Evolutionary conservation across 2,888 invertebrate species (phyloP).

Genomic region (Acanthopleura granulata): DNA sequence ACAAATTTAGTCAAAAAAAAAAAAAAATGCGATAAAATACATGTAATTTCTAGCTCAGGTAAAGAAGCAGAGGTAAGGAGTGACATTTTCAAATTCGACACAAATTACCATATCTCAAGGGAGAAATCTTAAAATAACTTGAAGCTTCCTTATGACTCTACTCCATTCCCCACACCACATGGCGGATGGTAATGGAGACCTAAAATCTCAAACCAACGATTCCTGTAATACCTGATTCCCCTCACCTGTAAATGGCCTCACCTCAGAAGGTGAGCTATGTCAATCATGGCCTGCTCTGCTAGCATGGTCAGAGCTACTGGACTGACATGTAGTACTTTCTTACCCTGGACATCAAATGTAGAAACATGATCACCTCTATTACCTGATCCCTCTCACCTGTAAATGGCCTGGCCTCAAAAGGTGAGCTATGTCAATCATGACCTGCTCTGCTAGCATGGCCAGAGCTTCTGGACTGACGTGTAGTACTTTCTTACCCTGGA

Average conservation of each 20-base stretch:
- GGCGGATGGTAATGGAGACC: no score
- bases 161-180: no score
- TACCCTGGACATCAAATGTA: constrained; percentile 3
- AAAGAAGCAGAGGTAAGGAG: no score
- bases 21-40: neutral
- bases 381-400: constrained; percentile 48
- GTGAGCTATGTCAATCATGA: constrained; percentile 69
- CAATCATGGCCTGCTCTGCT: constrained; percentile 68
- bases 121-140: neutral
- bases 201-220: no score
- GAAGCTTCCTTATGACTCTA: neutral
- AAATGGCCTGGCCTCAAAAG: constrained; percentile 67
- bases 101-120: no score
- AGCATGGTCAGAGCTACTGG: constrained; percentile 66
- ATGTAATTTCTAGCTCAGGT: neutral
- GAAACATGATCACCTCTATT: constrained; percentile 26
- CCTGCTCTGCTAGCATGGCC: constrained; percentile 66
- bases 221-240: neutral
- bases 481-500: constrained; percentile 62
- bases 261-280: constrained; percentile 67
- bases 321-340: constrained; percentile 60
- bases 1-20: neutral
- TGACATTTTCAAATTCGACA: no score
- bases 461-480: constrained; percentile 64
- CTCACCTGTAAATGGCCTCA: constrained; percentile 67